These are phyloP conservation scores for Zootoca vivipara DNA, from an alignment of 2,113 vertebrate species.

Conservation along the genomic window DNA sequence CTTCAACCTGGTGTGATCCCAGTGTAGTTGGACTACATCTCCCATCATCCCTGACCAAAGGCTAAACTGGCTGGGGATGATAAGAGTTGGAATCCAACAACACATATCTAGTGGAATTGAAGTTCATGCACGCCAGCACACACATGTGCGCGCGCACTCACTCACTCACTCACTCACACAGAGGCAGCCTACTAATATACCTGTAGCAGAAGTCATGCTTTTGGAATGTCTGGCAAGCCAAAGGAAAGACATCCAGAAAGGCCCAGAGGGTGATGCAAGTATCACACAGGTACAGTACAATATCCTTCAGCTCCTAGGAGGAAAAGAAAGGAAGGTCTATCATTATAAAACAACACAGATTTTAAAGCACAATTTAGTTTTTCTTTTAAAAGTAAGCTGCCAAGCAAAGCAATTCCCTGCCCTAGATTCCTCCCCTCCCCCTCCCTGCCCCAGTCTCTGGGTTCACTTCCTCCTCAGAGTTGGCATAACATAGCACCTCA, in stretches of 20 bases:
- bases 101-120: not conserved
- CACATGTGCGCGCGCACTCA: no score
- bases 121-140: not conserved
- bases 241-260: conserved; percentile 92
- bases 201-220: conserved; percentile 89
- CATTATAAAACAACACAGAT: not conserved
- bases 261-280: conserved; percentile 91
- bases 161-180: not conserved
- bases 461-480: not conserved
- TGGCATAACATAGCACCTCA: not conserved
- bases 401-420: not conserved
- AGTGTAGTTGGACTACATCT: no score
- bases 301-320: conserved; percentile 87
- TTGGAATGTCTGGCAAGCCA: conserved; percentile 88
- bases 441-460: not conserved
- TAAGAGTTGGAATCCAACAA: not conserved
- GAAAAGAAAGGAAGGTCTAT: conserved; percentile 23
- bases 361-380: not conserved
- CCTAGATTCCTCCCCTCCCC: not conserved
- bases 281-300: conserved; percentile 91
- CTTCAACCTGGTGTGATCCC: no score
- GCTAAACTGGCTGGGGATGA: not conserved
- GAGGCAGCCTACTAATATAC: conserved; percentile 62
- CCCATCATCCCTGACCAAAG: no score
- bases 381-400: not conserved